Evolutionary conservation across 1,140 invertebrate genomes (phyloP).

Genomic region (Drosophila carrolli): DNA sequence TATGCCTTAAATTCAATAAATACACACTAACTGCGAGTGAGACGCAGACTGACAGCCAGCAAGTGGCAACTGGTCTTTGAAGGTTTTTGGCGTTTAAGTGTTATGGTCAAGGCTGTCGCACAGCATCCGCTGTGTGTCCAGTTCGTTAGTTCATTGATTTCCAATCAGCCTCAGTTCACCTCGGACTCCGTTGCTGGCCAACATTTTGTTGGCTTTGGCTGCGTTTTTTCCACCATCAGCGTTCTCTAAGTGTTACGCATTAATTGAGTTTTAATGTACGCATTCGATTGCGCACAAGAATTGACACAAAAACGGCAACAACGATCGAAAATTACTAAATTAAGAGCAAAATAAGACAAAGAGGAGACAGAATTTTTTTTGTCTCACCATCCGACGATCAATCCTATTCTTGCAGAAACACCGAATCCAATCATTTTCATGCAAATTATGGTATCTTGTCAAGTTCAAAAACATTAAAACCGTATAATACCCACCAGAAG

Average conservation of each 20-base stretch:
- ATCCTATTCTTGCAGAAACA: conserved; percentile 59
- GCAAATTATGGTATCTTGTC: conserved; percentile 73
- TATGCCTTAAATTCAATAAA: conserved; percentile 75
- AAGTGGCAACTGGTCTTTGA: conserved; percentile 72
- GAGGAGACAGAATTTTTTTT: conserved; percentile 53
- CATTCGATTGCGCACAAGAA: conserved; percentile 42
- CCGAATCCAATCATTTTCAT: conserved; percentile 62
- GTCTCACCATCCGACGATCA: conserved; percentile 7
- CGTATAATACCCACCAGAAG: conserved; percentile 51
- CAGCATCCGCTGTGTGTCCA: conserved; percentile 59
- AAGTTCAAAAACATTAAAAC: conserved; percentile 78
- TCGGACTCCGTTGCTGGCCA: conserved; percentile 32
- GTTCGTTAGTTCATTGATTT: conserved; percentile 67
- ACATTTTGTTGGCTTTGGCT: conserved; percentile 3
- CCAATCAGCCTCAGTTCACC: conserved; percentile 58
- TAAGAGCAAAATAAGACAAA: conserved; percentile 26
- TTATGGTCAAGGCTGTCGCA: conserved; percentile 71
- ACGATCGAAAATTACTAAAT: conserved; percentile 34
- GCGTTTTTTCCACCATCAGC: conserved; percentile 21
- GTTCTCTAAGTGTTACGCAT: conserved; percentile 52
- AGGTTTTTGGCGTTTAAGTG: conserved; percentile 71
- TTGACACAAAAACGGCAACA: conserved; percentile 33
- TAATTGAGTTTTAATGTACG: conserved; percentile 80
- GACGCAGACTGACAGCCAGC: conserved; percentile 33
- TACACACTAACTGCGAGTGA: conserved; percentile 13